Evolutionary conservation across 30 jellyfish, hydroid and myxozoan species (phyloP).

Genomic region (Cassiopea xamachana): DNA sequence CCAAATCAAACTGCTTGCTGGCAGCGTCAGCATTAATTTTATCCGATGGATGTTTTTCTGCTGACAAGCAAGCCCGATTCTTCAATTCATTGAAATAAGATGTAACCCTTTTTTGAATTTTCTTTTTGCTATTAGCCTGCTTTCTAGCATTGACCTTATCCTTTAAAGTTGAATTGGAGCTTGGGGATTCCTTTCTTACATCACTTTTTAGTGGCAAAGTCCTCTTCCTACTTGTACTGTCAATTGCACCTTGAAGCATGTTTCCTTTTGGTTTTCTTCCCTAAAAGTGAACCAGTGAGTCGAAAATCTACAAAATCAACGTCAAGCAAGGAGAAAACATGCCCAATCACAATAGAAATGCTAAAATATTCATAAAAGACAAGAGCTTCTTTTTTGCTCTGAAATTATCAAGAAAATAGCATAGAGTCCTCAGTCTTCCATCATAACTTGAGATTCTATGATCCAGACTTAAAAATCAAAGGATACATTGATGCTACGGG

Average conservation of each 20-base stretch:
- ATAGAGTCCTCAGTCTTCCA: too few species aligned
- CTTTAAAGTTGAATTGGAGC: not conserved
- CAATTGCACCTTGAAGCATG: not conserved
- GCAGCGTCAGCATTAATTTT: not conserved
- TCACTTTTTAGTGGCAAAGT: not conserved
- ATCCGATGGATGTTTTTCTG: not conserved
- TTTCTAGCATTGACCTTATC: not conserved
- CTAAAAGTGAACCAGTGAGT: not conserved
- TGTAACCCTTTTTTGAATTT: not conserved
- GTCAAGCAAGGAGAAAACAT: not conserved
- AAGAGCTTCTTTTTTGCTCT: too few species aligned
- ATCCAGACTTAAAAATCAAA: too few species aligned
- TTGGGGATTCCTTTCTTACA: not conserved
- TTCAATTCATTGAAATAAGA: not conserved
- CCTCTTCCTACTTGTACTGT: not conserved
- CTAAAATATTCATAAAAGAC: too few species aligned
- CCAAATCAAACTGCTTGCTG: not conserved
- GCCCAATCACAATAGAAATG: too few species aligned
- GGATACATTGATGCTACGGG: too few species aligned
- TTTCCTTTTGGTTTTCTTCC: not conserved
- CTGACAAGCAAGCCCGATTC: not conserved
- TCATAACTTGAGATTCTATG: too few species aligned
- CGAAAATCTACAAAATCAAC: not conserved
- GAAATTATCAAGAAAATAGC: too few species aligned
- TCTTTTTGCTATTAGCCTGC: not conserved